These are phyloP conservation scores for Pelodytes ibericus DNA, from an alignment of 2,797 vertebrate species.

Conservation along the genomic window DNA sequence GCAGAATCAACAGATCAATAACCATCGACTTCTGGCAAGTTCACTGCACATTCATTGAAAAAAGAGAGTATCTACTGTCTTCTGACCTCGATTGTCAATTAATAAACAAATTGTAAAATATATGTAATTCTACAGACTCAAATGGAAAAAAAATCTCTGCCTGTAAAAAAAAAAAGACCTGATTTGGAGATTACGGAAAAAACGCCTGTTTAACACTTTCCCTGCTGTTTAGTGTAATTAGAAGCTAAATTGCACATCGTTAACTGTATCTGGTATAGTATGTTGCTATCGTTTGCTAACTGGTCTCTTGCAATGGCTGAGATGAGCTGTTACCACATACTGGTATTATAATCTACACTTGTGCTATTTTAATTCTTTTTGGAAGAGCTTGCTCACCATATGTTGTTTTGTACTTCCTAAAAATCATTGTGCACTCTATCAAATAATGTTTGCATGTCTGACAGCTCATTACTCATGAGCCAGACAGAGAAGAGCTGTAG, in stretches of 20 bases:
- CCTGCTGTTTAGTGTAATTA: not conserved
- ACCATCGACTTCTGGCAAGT: not conserved
- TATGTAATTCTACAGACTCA: not conserved
- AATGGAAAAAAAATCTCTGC: no score
- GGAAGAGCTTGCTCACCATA: not conserved
- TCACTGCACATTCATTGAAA: not conserved
- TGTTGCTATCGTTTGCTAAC: not conserved
- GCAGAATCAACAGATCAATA: conserved; percentile 14
- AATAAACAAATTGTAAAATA: not conserved
- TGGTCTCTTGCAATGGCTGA: no score
- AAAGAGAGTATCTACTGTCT: not conserved
- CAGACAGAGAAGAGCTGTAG: conserved; percentile 4
- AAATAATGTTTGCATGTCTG: conserved; percentile 14
- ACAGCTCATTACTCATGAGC: conserved; percentile 11
- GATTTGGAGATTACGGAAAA: not conserved
- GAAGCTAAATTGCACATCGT: not conserved
- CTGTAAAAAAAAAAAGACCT: no score
- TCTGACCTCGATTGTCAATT: not conserved
- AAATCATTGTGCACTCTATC: conserved; percentile 10
- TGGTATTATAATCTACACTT: not conserved
- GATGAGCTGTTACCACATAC: no score
- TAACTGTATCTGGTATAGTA: not conserved
- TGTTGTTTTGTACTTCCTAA: conserved; percentile 6
- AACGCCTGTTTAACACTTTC: not conserved
- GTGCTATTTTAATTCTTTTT: not conserved